Percentiles rank a stretch among this genome's conserved stretches.
These are phyloP conservation scores for Pherbina coryleti DNA, from an alignment of 2,888 invertebrate genomes.

Conservation along the genomic window DNA sequence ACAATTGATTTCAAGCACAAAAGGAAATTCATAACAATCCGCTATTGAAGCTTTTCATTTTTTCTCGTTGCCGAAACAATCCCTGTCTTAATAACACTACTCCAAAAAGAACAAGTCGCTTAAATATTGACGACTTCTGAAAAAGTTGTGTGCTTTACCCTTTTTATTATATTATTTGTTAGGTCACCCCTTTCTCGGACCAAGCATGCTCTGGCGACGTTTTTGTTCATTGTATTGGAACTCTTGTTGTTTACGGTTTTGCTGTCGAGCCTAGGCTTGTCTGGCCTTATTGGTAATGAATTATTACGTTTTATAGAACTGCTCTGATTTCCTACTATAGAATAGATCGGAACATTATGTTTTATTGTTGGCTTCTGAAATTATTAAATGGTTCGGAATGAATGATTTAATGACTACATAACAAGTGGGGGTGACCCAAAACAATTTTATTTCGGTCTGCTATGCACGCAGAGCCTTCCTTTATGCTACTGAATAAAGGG, in stretches of 20 bases:
- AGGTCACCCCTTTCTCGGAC: conserved; percentile 32
- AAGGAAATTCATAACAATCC: conserved; percentile 51
- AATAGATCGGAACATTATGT: conserved; percentile 33
- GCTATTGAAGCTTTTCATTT: conserved; percentile 4
- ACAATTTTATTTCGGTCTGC: conserved; percentile 2
- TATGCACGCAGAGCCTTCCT: neutral
- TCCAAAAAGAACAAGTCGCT: conserved; percentile 42
- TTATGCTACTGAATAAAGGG: conserved; percentile 34
- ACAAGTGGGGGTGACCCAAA: conserved; percentile 1
- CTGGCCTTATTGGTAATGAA: conserved; percentile 57
- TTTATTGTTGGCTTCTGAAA: conserved; percentile 45
- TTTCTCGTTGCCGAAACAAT: neutral
- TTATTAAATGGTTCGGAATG: conserved; percentile 64
- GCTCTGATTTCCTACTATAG: conserved; percentile 45
- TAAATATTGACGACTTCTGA: conserved; percentile 49
- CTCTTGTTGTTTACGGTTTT: conserved; percentile 29
- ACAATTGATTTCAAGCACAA: conserved; percentile 38
- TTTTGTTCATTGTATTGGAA: conserved; percentile 43
- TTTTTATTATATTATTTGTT: conserved; percentile 28
- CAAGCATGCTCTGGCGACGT: conserved; percentile 33
- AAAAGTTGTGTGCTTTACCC: conserved; percentile 26
- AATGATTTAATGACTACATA: conserved; percentile 62
- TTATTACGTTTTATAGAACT: conserved; percentile 49
- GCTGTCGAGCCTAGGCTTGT: neutral
- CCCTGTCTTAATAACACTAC: neutral